Evolutionary conservation across 2,113 vertebrate genomes (phyloP).

Genomic region (Colossoma macropomum): DNA sequence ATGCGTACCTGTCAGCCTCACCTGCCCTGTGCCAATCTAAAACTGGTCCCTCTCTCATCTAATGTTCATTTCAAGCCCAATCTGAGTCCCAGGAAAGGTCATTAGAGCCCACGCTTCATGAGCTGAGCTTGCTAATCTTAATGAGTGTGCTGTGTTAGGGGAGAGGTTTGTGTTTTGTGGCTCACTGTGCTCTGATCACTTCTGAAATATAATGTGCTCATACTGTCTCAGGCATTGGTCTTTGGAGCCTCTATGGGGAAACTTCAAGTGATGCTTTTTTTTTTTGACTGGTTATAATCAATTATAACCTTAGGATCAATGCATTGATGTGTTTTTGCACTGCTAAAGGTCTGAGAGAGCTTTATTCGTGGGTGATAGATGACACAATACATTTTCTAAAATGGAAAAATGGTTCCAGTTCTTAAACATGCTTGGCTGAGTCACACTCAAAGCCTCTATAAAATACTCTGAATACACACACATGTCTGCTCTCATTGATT

Average conservation of each 20-base stretch:
- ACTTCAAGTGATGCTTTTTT: too few species aligned
- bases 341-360: too few species aligned
- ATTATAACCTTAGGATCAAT: too few species aligned
- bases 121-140: constrained; percentile 35
- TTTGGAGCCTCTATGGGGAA: neutral
- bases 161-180: constrained; percentile 18
- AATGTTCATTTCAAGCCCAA: constrained; percentile 27
- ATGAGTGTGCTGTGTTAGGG: constrained; percentile 21
- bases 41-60: constrained; percentile 18
- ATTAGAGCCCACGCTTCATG: constrained; percentile 11
- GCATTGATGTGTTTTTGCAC: too few species aligned
- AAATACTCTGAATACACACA: too few species aligned
- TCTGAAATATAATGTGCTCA: neutral
- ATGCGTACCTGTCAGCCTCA: constrained; percentile 16
- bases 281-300: too few species aligned
- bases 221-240: neutral
- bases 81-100: constrained; percentile 37
- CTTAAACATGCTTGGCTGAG: too few species aligned
- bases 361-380: too few species aligned
- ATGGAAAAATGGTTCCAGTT: too few species aligned
- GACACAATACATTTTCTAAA: too few species aligned
- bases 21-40: neutral
- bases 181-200: neutral
- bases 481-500: too few species aligned
- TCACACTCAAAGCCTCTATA: too few species aligned